Conservation (phyloP, 2,113 vertebrate genomes). For the Microcebus murinus region DNA sequence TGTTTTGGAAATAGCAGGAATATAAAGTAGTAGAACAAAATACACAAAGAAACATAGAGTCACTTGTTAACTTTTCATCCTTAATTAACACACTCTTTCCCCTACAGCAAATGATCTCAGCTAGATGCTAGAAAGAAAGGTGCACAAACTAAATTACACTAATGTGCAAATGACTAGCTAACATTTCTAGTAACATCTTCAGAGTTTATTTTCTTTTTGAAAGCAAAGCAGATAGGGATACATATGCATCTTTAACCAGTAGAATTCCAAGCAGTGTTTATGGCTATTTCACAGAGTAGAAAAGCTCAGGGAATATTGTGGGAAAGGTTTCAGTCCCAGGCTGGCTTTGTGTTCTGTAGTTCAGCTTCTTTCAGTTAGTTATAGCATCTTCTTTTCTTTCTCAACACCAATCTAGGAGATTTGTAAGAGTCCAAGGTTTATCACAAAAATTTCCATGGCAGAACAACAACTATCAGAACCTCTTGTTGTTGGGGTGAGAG, state of each 20-base stretch:
- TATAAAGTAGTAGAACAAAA: background rate
- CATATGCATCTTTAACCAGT: background rate
- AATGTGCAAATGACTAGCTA: background rate
- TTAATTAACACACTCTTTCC: background rate
- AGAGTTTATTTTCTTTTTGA: background rate
- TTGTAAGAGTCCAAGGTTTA: background rate
- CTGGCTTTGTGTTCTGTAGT: background rate
- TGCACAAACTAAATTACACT: background rate
- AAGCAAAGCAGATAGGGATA: background rate
- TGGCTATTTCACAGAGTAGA: background rate
- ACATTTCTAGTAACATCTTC: background rate
- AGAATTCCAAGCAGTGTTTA: background rate
- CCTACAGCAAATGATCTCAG: background rate
- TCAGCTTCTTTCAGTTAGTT: background rate
- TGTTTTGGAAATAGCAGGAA: conserved; percentile 12
- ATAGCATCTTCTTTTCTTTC: background rate
- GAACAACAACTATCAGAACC: background rate
- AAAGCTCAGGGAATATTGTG: background rate
- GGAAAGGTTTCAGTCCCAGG: background rate
- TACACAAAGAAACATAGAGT: background rate
- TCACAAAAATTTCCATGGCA: background rate
- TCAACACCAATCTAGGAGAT: background rate
- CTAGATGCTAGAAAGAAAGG: background rate
- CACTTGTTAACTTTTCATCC: background rate
- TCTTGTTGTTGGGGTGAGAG: background rate